A percentile compares a stretch with the other conserved stretches of the same genome.
These are phyloP conservation scores for Leptestheria dahalacensis DNA, from an alignment of 1,140 invertebrate genomes.

Conservation along the genomic window DNA sequence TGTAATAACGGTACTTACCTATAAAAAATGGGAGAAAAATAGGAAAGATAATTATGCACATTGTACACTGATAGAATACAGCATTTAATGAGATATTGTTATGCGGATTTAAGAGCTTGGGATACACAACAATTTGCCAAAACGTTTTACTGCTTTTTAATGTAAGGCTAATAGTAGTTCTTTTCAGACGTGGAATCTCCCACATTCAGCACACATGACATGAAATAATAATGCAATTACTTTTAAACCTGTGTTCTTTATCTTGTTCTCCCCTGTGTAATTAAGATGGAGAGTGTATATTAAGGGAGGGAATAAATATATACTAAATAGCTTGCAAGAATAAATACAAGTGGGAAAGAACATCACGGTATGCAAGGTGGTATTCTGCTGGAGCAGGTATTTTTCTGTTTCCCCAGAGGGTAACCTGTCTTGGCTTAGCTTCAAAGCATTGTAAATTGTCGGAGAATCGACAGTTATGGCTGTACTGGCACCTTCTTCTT, in stretches of 20 bases:
- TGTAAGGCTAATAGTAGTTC: too few relatives aligned
- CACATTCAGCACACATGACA: too few relatives aligned
- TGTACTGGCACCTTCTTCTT: constrained; percentile 8
- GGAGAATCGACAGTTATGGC: constrained; percentile 11
- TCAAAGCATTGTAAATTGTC: constrained; percentile 10
- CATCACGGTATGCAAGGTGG: not conserved
- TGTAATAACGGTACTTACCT: not conserved
- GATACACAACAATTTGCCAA: too few relatives aligned
- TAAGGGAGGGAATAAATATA: not conserved
- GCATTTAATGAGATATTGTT: too few relatives aligned
- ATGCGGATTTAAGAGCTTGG: too few relatives aligned
- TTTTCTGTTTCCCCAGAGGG: too few relatives aligned
- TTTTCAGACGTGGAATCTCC: too few relatives aligned
- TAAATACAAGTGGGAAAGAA: not conserved
- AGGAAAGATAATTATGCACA: not conserved
- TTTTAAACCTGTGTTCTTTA: too few relatives aligned
- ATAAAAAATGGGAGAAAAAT: not conserved
- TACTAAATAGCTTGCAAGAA: not conserved
- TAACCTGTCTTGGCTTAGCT: not conserved
- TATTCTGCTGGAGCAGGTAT: not conserved
- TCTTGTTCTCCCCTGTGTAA: too few relatives aligned
- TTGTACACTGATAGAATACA: not conserved
- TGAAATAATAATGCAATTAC: too few relatives aligned
- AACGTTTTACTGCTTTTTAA: too few relatives aligned
- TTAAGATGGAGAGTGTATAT: too few relatives aligned